A percentile compares a stretch with the other conserved stretches of the same genome.
These are phyloP conservation scores for Notocelia uddmanniana DNA, from an alignment of 2,888 invertebrate genomes.

Conservation along the genomic window DNA sequence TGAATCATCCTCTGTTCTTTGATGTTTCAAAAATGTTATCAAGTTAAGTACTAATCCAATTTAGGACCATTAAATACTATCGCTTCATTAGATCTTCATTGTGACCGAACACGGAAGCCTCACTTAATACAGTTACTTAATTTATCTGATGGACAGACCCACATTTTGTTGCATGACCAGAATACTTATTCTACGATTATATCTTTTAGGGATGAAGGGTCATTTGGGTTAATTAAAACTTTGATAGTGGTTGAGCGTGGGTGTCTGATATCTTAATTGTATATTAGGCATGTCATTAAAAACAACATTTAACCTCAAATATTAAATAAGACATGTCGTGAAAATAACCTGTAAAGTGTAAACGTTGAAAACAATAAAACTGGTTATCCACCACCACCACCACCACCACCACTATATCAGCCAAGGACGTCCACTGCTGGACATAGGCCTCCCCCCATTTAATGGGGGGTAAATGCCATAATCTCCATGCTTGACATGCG, in stretches of 20 bases:
- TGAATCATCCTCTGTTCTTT: conserved; percentile 5
- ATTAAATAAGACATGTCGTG: background rate
- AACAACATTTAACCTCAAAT: background rate
- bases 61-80: conserved; percentile 42
- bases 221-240: conserved; percentile 40
- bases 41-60: conserved; percentile 43
- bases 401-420: too few species aligned
- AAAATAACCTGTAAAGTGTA: background rate
- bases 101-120: conserved; percentile 56
- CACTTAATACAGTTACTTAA: conserved; percentile 55
- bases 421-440: too few species aligned
- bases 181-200: conserved; percentile 52
- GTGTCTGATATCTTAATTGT: conserved; percentile 20
- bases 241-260: conserved; percentile 21
- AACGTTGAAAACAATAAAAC: background rate
- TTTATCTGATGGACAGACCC: conserved; percentile 56
- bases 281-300: background rate
- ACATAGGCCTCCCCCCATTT: too few species aligned
- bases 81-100: conserved; percentile 43
- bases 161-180: conserved; percentile 55
- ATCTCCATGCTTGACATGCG: too few species aligned
- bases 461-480: too few species aligned
- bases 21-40: conserved; percentile 38
- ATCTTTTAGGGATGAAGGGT: conserved; percentile 46
- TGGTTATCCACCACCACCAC: background rate